These are phyloP conservation scores for Catocala fraxini DNA, from an alignment of 2,888 invertebrate species.

Conservation along the genomic window DNA sequence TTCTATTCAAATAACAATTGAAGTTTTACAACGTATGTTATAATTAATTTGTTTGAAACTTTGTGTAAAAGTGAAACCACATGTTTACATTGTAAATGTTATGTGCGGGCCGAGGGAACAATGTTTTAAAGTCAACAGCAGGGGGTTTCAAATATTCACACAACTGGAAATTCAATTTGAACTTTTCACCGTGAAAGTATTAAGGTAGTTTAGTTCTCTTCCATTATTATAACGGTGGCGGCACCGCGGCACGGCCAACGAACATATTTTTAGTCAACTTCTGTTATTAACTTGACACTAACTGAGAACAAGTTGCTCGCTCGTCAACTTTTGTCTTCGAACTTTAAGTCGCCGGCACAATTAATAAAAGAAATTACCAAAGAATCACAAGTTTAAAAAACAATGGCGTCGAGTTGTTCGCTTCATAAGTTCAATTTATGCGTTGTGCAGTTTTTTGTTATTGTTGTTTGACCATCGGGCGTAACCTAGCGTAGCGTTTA, in stretches of 20 bases:
- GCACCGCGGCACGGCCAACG: conserved; percentile 29
- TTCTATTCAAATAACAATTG: conserved; percentile 32
- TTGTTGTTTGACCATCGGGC: conserved; percentile 39
- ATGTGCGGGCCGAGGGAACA: conserved; percentile 52
- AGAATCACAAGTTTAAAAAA: conserved; percentile 28
- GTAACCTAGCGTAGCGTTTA: conserved; percentile 38
- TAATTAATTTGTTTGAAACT: conserved; percentile 51
- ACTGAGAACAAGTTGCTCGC: conserved; percentile 54
- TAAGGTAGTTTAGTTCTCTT: conserved; percentile 59
- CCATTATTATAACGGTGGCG: conserved; percentile 48
- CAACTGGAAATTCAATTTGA: conserved; percentile 77
- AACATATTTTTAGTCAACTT: conserved; percentile 58
- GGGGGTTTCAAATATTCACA: conserved; percentile 73
- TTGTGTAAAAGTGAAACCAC: conserved; percentile 55
- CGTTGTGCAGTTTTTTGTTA: conserved; percentile 24
- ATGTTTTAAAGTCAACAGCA: conserved; percentile 69
- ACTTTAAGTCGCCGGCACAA: conserved; percentile 33
- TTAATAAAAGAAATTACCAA: conserved; percentile 39
- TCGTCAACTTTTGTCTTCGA: conserved; percentile 44
- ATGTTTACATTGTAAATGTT: conserved; percentile 65
- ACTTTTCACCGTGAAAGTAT: conserved; percentile 68
- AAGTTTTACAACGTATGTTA: conserved; percentile 30
- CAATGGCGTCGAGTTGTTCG: conserved; percentile 17
- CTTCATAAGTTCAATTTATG: conserved; percentile 24
- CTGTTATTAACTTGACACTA: conserved; percentile 59